Evolutionary conservation across 2,797 vertebrate genomes (phyloP), one percentile per base, ranked within the genome.

Genomic region (Hemibagrus guttatus): DNA sequence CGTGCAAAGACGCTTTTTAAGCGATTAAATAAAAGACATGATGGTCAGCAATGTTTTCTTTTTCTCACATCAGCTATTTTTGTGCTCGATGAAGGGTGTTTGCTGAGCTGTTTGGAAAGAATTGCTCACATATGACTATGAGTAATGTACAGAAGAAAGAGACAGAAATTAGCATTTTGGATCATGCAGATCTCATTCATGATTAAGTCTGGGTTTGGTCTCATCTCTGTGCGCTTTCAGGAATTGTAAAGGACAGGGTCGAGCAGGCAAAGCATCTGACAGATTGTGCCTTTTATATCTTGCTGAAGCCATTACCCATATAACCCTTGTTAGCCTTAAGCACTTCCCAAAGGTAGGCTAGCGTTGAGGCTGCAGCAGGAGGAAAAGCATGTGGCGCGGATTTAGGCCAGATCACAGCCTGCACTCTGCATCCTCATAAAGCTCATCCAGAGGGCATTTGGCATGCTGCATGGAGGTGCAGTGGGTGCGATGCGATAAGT

Each of bases 401-500:
- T 84, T 74, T 86, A 85, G 84, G 79, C 83, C 79, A 84, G 86
- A 85, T 87, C 84, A 83, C 79, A 84, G 84, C 83, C 83, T 85
- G 88, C 11, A 64, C 61, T 83, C 58, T 54, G 13, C 59, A 74
- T 68, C 76, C 26, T 75, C 83, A 81, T 81, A 84, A 81, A 46
- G 35, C 56, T 81, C 83, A 28, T 80, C 83, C 68, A 76, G 58
- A 66, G 83, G 87, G 83, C 78, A 58, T 85, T 75, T 81, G 68
- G 68, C 68, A 64, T 14, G 17, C 56, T 54, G 87, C 14, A 71
- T 39, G 46, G n/a, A 46, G 66, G 75, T 79, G 82, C 64, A 71
- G 39, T 66, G 42, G 21, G n/a, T 39, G 46, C 71, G 46, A 59
- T 46, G 31, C 31, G 64, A 75, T 69, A 64, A 76, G 23, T n/a